Base-by-base conservation (phyloP, 2,797 vertebrate species). In the Myotis findleyi region DNA sequence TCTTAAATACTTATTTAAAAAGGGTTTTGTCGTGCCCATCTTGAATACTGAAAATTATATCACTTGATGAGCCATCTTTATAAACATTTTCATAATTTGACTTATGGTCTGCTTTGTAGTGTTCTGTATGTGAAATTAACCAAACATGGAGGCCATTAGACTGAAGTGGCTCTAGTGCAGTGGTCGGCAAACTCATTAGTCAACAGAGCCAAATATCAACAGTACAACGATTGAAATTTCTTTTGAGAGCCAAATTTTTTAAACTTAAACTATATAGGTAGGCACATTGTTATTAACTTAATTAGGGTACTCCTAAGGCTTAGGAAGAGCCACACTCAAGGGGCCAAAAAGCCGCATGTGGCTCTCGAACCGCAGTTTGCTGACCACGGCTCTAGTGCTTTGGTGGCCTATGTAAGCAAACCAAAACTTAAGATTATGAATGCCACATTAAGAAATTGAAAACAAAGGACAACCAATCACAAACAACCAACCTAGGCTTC, bases 11-110 rank as follows among this genome's bases (percentile, higher is more conserved):
- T 72, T 88, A 81, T 30, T 41, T 72, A 4, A 21, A 79, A 33
- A 44, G 6, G 38, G 12, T 38, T 81, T 44, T 36, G n/a, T 44
- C 75, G 23, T 75, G 2, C 16, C 25, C 23, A 83, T 92, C 55
- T 80, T 57, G 17, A 84, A 51, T 85, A 71, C 33, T 76, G 38
- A 87, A 86, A 68, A 51, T 94, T 82, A 6, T 44, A 41, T 62
- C 44, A 92, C 3, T 75, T 66, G 18, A 68, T 88, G 8, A 85
- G 33, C 77, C 44, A 81, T 36, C 23, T 76, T 69, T 64, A 79
- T 69, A 89, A 83, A 44, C 21, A 84, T 38, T 95, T 90, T 77
- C 68, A 84, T 68, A 87, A 75, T 85, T 76, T 90, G 73, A 76
- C 27, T 72, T 88, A 73, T 33, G 17, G 36, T 76, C 20, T 87